Evolutionary conservation across 2,797 vertebrate species (phyloP).

Genomic region (Malurus splendens): DNA sequence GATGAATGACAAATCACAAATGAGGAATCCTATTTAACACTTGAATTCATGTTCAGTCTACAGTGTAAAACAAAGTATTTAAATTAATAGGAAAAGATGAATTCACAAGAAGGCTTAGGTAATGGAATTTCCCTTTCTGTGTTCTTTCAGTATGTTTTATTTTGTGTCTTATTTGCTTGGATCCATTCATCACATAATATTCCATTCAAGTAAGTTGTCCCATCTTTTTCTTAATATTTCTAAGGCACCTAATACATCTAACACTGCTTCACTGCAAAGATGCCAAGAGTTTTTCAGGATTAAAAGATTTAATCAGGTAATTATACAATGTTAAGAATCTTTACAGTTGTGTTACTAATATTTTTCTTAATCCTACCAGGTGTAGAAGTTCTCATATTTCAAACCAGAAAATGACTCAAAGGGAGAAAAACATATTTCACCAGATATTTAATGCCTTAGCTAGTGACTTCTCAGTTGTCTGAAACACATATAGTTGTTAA

Average conservation of each 20-base stretch:
- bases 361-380: background rate
- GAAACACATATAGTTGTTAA: background rate
- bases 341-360: background rate
- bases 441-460: background rate
- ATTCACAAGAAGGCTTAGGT: background rate
- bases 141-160: background rate
- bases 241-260: background rate
- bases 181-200: background rate
- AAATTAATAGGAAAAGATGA: background rate
- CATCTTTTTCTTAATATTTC: background rate
- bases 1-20: background rate
- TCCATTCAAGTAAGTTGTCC: background rate
- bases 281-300: background rate
- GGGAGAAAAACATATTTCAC: background rate
- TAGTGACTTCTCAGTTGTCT: background rate
- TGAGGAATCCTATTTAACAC: background rate
- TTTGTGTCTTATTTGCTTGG: background rate
- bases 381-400: background rate
- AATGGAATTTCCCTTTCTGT: slow-evolving; percentile 9
- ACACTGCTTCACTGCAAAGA: background rate
- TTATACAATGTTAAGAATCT: background rate
- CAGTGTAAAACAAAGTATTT: background rate
- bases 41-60: background rate
- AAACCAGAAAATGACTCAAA: background rate
- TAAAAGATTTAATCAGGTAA: background rate